These are phyloP conservation scores for Poecilobothrus nobilitatus DNA, from an alignment of 2,888 invertebrate genomes.

Conservation along the genomic window DNA sequence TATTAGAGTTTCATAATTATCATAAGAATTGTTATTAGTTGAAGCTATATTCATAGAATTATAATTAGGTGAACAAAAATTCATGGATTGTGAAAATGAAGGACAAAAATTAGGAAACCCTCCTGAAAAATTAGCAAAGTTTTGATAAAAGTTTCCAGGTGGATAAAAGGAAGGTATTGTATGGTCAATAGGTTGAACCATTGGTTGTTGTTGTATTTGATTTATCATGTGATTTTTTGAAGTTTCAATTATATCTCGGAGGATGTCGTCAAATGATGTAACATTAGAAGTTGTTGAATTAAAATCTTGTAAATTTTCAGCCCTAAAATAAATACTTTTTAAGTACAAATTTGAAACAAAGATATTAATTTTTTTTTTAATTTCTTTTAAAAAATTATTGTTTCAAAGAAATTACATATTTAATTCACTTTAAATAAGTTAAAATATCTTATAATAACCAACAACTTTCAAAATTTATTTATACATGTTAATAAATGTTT, in stretches of 20 bases:
- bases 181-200: background rate
- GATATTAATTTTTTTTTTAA: too few species aligned
- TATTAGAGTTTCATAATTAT: conserved; percentile 2
- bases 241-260: background rate
- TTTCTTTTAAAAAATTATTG: too few species aligned
- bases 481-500: background rate
- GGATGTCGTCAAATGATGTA: background rate
- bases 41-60: background rate
- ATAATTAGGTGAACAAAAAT: background rate
- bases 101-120: background rate
- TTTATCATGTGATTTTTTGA: background rate
- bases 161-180: background rate
- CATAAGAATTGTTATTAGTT: background rate
- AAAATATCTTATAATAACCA: too few species aligned
- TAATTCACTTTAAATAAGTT: too few species aligned
- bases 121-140: background rate
- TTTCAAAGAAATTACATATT: too few species aligned
- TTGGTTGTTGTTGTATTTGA: background rate
- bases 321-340: too few species aligned
- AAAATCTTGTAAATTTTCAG: background rate
- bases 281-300: background rate
- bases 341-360: too few species aligned
- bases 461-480: background rate
- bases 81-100: background rate
- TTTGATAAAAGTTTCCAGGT: background rate